Percentiles rank a stretch among this genome's conserved stretches.
These are phyloP conservation scores for Mactra quadrangularis DNA, from an alignment of 1,140 invertebrate genomes.

Conservation along the genomic window DNA sequence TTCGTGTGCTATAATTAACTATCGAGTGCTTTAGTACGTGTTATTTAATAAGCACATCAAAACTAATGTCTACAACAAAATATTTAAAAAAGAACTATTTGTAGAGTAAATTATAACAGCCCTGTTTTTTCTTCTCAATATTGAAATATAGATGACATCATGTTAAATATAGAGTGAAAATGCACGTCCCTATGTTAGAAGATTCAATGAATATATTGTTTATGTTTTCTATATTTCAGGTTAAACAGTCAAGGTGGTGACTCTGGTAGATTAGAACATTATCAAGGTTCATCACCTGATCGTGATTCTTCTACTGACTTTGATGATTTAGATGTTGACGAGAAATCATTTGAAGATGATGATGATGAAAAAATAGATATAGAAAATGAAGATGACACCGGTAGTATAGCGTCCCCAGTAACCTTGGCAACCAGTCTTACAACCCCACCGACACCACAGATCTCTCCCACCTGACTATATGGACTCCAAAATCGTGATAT, in stretches of 20 bases:
- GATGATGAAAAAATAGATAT: slow-evolving; percentile 60
- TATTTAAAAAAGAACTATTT: no score
- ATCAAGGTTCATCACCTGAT: slow-evolving; percentile 53
- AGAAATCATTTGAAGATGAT: slow-evolving; percentile 56
- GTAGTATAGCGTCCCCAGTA: slow-evolving; percentile 20
- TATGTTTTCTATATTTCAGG: slow-evolving; percentile 45
- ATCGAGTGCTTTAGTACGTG: no score
- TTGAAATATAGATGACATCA: no score
- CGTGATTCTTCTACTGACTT: slow-evolving; percentile 57
- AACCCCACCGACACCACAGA: slow-evolving; percentile 44
- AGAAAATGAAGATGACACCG: slow-evolving; percentile 55
- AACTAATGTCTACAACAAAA: no score
- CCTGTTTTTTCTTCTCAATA: no score
- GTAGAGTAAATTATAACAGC: no score
- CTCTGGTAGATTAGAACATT: slow-evolving; percentile 29
- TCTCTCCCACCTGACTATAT: slow-evolving; percentile 63
- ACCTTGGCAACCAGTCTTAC: slow-evolving; percentile 18
- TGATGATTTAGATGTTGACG: slow-evolving; percentile 56
- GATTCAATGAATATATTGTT: no score
- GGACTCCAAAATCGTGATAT: slow-evolving; percentile 55
- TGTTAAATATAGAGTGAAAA: no score
- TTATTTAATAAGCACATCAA: no score
- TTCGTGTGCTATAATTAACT: no score
- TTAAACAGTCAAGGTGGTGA: slow-evolving; percentile 46
- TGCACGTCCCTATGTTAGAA: no score